phyloP scores from a whole-genome alignment of 2,113 vertebrate genomes.

The Vimba vimba region DNA sequence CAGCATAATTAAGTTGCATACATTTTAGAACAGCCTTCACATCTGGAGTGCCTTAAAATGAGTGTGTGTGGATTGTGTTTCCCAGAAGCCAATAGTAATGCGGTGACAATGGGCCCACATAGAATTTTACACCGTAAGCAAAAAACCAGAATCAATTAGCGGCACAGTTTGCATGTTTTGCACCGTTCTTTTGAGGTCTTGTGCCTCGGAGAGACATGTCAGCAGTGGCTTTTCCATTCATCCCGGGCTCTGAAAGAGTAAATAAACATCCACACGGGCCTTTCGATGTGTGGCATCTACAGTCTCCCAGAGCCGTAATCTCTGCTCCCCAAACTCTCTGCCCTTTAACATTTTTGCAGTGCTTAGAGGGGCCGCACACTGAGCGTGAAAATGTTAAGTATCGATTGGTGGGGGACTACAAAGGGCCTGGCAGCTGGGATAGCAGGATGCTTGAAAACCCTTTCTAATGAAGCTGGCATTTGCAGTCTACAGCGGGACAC shows the following conservation, averaged over 20 bases:
- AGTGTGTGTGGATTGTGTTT: not conserved
- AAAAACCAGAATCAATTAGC: constrained; percentile 29
- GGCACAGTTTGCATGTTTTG: constrained; percentile 1
- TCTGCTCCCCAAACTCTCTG: constrained; percentile 42
- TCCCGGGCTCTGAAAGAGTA: constrained; percentile 25
- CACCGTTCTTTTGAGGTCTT: constrained; percentile 4
- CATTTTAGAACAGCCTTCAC: not conserved
- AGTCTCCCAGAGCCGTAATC: constrained; percentile 40
- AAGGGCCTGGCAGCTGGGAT: constrained; percentile 53
- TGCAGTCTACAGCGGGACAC: constrained; percentile 52
- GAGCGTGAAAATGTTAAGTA: constrained; percentile 62
- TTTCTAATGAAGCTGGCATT: constrained; percentile 64
- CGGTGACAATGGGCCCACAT: not conserved
- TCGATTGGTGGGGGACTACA: constrained; percentile 55
- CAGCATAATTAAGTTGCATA: not conserved
- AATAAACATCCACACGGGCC: constrained; percentile 24
- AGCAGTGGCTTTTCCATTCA: constrained; percentile 32
- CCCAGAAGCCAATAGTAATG: not conserved
- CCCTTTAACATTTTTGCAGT: constrained; percentile 47
- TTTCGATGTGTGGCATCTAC: constrained; percentile 7
- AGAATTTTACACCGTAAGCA: constrained; percentile 3
- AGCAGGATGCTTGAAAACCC: constrained; percentile 57
- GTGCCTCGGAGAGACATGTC: constrained; percentile 10
- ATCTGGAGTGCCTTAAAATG: not conserved
- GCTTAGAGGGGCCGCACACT: constrained; percentile 48